These are phyloP conservation scores for Macroteleia sp. DNA, from an alignment of 2,888 invertebrate genomes.

Conservation along the genomic window DNA sequence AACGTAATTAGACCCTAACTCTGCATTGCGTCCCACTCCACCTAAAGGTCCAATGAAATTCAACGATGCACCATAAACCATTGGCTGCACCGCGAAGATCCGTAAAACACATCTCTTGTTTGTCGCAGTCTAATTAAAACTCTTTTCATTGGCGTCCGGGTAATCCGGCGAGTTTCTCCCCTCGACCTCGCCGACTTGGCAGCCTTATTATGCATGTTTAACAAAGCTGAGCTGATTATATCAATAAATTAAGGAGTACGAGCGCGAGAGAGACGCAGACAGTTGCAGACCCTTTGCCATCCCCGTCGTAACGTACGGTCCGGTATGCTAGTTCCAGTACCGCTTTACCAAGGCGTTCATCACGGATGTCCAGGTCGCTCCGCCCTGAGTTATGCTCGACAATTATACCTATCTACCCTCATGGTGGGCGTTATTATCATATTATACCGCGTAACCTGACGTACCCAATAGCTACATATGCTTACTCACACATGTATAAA, in stretches of 20 bases:
- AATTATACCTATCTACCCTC: constrained; percentile 80
- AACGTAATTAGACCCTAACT: background rate
- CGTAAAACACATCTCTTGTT: constrained; percentile 37
- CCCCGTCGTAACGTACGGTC: constrained; percentile 60
- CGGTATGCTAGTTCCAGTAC: constrained; percentile 69
- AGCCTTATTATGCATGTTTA: constrained; percentile 77
- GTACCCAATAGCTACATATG: constrained; percentile 48
- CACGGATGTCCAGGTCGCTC: constrained; percentile 78
- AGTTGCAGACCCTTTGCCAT: constrained; percentile 27
- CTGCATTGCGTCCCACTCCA: background rate
- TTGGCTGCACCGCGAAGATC: constrained; percentile 14
- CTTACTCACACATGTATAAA: constrained; percentile 31
- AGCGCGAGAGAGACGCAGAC: constrained; percentile 26
- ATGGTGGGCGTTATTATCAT: constrained; percentile 81
- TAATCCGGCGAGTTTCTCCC: constrained; percentile 69
- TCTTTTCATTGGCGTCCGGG: constrained; percentile 71
- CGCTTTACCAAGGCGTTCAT: constrained; percentile 80
- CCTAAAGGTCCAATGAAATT: constrained; percentile 15
- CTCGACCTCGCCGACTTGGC: constrained; percentile 60
- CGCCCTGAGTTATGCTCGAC: constrained; percentile 82
- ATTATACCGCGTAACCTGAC: constrained; percentile 71
- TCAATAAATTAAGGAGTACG: constrained; percentile 79
- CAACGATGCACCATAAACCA: constrained; percentile 18
- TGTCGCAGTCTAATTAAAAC: constrained; percentile 75
- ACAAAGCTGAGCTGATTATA: constrained; percentile 82